Evolutionary conservation across 1,140 invertebrate species (phyloP), one percentile per base, ranked within the genome.

Genomic region (Uloborus diversus): DNA sequence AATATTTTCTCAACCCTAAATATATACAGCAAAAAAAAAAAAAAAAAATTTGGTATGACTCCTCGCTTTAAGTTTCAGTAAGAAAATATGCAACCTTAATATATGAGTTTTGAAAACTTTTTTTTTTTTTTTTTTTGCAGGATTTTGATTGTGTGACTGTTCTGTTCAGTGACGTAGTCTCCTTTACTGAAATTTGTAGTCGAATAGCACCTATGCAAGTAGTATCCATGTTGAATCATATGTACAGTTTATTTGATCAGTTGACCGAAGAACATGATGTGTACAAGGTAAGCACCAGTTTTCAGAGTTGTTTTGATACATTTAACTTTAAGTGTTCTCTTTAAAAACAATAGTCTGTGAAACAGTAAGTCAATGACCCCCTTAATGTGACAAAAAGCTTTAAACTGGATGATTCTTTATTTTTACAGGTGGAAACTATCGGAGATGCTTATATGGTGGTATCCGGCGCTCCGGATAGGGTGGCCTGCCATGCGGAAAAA

Each of bases 121-220:
- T 28, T 14, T 7, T 32, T 33, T 61, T 61, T 30, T 13, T 17
- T 61, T 61, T 53, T 53, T 53, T 73, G 3, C 65, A 13, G 97
- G 96, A 73, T 28, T 98, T 98, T 85, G 93, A 98, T 82, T 94
- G 91, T 83, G 96, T 98, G 0, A 97, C 96, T 0, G 96, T 99
- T 71, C 88, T 99, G 20, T 98, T 99, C 87, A 97, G 95, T 14
- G 96, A 99, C 86, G 95, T 98, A 4, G 96, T 98, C 0, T 96
- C 94, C 0, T 99, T 99, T 86, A 98, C 96, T 0, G 94, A 96
- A 86, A 98, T 98, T 82, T 98, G 96, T 84, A 96, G 94, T 23
- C 81, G 94, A 68, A 96, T 98, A 81, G 94, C 94, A 0, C 96
- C 96, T 0, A 88, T 98, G 95, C 94, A 97, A 85, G 96, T 98